Base-by-base conservation (phyloP, 2,797 vertebrate species). In the Poeciliopsis infans region DNA sequence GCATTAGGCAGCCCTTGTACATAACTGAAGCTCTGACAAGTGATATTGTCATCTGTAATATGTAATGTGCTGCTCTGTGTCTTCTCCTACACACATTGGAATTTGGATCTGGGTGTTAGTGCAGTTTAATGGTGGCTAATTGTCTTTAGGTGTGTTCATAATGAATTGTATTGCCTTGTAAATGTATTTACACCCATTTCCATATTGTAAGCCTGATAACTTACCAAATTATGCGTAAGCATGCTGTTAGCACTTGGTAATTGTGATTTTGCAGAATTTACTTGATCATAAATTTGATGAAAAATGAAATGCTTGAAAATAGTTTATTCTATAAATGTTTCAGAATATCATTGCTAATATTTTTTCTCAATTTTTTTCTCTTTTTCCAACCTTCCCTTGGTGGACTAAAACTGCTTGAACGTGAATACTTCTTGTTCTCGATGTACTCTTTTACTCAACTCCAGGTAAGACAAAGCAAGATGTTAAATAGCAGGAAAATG, bases 1-100 rank as follows among this genome's bases (percentile, higher is more conserved):
- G 87, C 92, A 92, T 94, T 94, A 93, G 86, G 89, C 89, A 80
- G 81, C 80, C 57, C 76, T 80, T 46, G 39, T 82, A 45, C 18
- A 2, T 75, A 13, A 80, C 66, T 80, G 76, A 91, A 83, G 78
- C 79, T 87, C 86, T 85, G 87, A 87, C 23, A 71, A 76, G 81
- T 86, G 86, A 88, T 79, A 20, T 66, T 87, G 84, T 86, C 87
- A 72, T 81, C 68, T 46, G 66, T 83, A 79, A 86, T 83, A 75
- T 88, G 25, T 31, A 53, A 53, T 10, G 51, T 25, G 88, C 51
- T 85, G 83, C 88, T 81, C 51, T 75, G 81, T 53, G 81, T 28
- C 64, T 83, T 82, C 83, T 77, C 78, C 75, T 71, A 1, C 79
- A 71, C 76, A 25, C 15, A 82, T 79, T 55, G 36, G 70, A 78